phyloP scores from a whole-genome alignment of 2,797 vertebrate genomes.

The Microctenopoma stevenorrisi region DNA sequence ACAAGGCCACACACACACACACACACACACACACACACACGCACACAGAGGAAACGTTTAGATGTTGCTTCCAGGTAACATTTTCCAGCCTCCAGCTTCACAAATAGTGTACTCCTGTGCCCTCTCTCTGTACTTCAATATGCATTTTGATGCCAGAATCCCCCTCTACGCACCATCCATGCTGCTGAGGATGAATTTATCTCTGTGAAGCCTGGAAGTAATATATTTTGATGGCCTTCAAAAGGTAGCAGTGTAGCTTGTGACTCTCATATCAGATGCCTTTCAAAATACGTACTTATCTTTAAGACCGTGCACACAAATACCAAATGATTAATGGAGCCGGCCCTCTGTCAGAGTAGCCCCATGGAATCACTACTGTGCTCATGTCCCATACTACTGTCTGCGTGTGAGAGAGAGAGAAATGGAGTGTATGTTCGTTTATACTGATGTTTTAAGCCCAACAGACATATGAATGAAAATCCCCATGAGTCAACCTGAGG shows the following conservation, averaged over 20 bases:
- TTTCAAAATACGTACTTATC: slow-evolving; percentile 39
- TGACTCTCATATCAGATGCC: slow-evolving; percentile 42
- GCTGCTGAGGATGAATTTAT: slow-evolving; percentile 3
- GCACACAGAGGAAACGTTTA: slow-evolving; percentile 24
- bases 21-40: slow-evolving; percentile 26
- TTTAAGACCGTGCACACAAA: slow-evolving; percentile 23
- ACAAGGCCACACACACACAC: slow-evolving; percentile 44
- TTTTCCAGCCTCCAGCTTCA: slow-evolving; percentile 29
- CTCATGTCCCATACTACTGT: neutral
- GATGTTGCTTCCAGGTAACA: slow-evolving; percentile 57
- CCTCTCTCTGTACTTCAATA: slow-evolving; percentile 27
- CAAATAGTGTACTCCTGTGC: slow-evolving; percentile 27
- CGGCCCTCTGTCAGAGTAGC: slow-evolving; percentile 30
- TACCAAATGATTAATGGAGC: slow-evolving; percentile 44
- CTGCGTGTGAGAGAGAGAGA: neutral
- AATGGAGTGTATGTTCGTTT: neutral
- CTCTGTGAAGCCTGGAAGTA: slow-evolving; percentile 19
- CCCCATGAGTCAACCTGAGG: slow-evolving; percentile 7
- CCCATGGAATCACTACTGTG: slow-evolving; percentile 19
- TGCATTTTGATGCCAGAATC: slow-evolving; percentile 25
- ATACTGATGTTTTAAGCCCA: neutral
- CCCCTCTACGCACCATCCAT: slow-evolving; percentile 2
- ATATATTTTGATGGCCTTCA: slow-evolving; percentile 51
- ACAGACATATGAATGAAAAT: slow-evolving; percentile 53
- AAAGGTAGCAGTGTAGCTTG: slow-evolving; percentile 38